Evolutionary conservation across 1,140 invertebrate genomes (phyloP).

Genomic region (Semibalanus balanoides): DNA sequence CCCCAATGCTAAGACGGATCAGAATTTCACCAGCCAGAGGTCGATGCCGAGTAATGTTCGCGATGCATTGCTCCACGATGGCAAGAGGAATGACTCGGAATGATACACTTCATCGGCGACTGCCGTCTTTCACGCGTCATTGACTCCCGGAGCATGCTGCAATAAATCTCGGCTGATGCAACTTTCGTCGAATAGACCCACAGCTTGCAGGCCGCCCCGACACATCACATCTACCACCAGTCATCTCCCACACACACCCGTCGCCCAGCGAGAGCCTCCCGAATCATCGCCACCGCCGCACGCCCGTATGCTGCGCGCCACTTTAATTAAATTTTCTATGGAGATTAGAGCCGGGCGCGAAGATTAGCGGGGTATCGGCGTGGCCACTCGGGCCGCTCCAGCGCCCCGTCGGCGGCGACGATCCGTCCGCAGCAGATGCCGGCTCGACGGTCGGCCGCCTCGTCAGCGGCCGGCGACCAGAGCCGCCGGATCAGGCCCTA

Average conservation of each 20-base stretch:
- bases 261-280: no score
- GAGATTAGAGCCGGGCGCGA: neutral
- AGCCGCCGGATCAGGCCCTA: neutral
- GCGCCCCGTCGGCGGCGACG: neutral
- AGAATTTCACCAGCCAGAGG: no score
- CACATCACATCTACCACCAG: no score
- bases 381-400: neutral
- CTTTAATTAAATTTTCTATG: constrained; percentile 3
- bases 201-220: no score
- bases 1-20: no score
- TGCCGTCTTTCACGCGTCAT: no score
- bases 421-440: neutral
- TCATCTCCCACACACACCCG: neutral
- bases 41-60: no score
- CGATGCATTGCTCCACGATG: no score
- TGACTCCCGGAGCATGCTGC: no score
- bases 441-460: neutral
- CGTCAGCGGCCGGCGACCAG: neutral
- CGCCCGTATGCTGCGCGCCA: neutral
- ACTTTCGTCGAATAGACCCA: neutral
- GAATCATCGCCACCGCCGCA: neutral
- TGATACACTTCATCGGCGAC: no score
- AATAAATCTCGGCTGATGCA: neutral
- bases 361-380: neutral
- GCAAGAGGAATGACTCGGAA: no score